Evolutionary conservation across 1,140 invertebrate genomes (phyloP).

Genomic region (Heterodera schachtii): DNA sequence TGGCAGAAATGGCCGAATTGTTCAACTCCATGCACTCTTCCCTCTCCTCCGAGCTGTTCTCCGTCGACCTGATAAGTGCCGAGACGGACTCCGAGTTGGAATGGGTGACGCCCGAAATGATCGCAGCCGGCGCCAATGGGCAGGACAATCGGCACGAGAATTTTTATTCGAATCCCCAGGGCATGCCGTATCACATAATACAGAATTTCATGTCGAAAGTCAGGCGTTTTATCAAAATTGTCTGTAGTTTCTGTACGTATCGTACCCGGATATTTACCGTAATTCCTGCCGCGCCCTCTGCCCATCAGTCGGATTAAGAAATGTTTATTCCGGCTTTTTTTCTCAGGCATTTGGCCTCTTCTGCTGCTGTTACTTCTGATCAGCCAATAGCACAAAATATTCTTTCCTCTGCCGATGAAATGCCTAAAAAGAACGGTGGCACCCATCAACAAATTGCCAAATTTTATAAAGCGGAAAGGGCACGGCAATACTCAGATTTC

Average conservation of each 20-base stretch:
- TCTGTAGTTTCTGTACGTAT: too few species aligned
- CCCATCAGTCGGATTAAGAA: neutral
- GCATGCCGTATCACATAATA: too few species aligned
- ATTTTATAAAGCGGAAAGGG: slow-evolving; percentile 39
- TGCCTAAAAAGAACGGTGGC: neutral
- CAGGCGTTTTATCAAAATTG: too few species aligned
- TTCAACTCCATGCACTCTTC: slow-evolving; percentile 63
- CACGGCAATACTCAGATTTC: slow-evolving; percentile 48
- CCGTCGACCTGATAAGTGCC: slow-evolving; percentile 57
- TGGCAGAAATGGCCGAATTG: slow-evolving; percentile 29
- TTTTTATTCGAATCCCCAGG: too few species aligned
- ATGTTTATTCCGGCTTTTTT: neutral
- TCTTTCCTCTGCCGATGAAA: neutral
- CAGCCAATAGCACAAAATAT: neutral
- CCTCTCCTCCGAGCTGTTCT: slow-evolving; percentile 62
- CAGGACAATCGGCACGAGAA: neutral
- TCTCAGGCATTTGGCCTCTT: neutral
- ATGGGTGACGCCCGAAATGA: slow-evolving; percentile 63
- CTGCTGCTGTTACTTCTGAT: neutral
- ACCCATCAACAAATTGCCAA: slow-evolving; percentile 9
- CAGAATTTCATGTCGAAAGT: too few species aligned
- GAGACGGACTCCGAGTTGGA: slow-evolving; percentile 64
- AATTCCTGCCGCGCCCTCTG: too few species aligned
- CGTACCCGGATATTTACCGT: too few species aligned
- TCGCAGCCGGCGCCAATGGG: slow-evolving; percentile 34